phyloP scores from a whole-genome alignment of 2,113 vertebrate genomes.

The Edolisoma coerulescens region DNA sequence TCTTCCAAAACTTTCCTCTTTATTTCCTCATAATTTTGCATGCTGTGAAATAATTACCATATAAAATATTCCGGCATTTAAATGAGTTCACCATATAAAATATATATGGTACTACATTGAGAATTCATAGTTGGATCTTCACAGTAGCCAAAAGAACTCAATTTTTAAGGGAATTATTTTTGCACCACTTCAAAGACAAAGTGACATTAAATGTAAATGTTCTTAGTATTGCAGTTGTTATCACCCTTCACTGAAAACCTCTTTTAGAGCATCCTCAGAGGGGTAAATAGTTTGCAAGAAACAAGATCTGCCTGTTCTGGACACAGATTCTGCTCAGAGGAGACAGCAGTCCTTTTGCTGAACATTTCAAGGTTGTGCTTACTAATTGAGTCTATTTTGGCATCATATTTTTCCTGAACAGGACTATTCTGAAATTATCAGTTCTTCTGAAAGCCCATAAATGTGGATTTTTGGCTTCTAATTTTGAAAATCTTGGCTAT shows the following conservation, averaged over 20 bases:
- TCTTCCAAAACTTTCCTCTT: neutral
- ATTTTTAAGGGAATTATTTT: neutral
- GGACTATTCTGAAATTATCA: neutral
- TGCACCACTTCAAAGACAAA: neutral
- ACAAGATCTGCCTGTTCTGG: neutral
- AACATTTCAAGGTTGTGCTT: neutral
- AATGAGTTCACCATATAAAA: neutral
- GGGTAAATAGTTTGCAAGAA: neutral
- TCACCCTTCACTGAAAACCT: neutral
- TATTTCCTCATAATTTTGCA: neutral
- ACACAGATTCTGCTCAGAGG: neutral
- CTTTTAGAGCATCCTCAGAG: neutral
- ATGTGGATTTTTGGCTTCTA: neutral
- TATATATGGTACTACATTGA: neutral
- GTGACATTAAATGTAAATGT: neutral
- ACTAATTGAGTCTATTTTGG: neutral
- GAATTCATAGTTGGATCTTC: neutral
- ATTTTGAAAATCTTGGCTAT: constrained; percentile 27
- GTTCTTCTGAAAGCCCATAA: neutral
- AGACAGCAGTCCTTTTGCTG: neutral
- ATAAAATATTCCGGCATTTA: neutral
- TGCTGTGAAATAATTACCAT: constrained; percentile 3
- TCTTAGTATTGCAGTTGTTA: neutral
- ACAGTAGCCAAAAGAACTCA: neutral
- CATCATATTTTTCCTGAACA: neutral